Percentiles rank a stretch among this genome's conserved stretches.
These are phyloP conservation scores for Myopa testacea DNA, from an alignment of 2,888 invertebrate genomes.

Conservation along the genomic window DNA sequence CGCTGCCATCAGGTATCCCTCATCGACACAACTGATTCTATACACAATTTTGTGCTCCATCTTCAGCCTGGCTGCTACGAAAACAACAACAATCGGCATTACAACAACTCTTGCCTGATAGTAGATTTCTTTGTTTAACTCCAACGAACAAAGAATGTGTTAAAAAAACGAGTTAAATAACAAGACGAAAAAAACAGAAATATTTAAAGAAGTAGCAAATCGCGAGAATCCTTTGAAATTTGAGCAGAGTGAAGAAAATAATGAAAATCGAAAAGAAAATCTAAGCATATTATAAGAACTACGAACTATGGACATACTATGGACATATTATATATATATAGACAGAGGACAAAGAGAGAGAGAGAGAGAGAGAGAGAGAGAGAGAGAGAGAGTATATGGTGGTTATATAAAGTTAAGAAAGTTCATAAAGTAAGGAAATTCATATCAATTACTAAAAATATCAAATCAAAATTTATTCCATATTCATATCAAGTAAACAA, in stretches of 20 bases:
- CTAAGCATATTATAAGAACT: too few relatives aligned
- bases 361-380: too few relatives aligned
- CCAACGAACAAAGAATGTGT: background rate
- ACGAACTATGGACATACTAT: too few relatives aligned
- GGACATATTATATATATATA: too few relatives aligned
- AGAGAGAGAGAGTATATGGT: too few relatives aligned
- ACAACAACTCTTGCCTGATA: conserved; percentile 62
- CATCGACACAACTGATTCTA: conserved; percentile 47
- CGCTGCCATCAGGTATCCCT: conserved; percentile 47
- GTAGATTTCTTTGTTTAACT: conserved; percentile 47
- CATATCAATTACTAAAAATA: conserved; percentile 25
- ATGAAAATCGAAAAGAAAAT: background rate
- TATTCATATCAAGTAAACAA: background rate
- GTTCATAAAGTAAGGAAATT: conserved; percentile 4
- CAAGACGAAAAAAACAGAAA: background rate
- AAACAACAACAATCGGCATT: conserved; percentile 43
- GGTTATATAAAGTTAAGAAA: too few relatives aligned
- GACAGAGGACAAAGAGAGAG: too few relatives aligned
- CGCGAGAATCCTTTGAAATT: conserved; percentile 4
- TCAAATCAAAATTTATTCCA: conserved; percentile 15
- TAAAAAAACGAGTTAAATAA: background rate
- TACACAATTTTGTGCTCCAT: conserved; percentile 54
- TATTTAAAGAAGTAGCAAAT: background rate
- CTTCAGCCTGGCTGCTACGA: conserved; percentile 62
- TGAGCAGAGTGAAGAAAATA: conserved; percentile 3